Percentiles rank a stretch among this genome's conserved stretches.
These are phyloP conservation scores for Cancer borealis DNA, from an alignment of 2,888 invertebrate species.

Conservation along the genomic window DNA sequence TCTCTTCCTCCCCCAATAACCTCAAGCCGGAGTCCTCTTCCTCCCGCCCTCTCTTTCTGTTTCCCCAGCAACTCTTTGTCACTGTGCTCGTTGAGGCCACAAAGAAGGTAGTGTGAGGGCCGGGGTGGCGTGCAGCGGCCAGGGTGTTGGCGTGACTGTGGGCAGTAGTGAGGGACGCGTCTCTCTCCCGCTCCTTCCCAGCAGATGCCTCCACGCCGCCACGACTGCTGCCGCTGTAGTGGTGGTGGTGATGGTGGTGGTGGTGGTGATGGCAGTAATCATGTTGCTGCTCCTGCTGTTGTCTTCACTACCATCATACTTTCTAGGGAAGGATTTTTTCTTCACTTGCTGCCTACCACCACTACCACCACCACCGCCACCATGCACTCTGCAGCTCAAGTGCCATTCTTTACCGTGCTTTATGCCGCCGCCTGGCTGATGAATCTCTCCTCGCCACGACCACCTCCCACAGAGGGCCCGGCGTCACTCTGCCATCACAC, in stretches of 20 bases:
- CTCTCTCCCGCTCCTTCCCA: constrained; percentile 34
- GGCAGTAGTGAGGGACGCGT: constrained; percentile 35
- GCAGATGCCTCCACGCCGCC: constrained; percentile 14
- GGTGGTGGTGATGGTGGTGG: background rate
- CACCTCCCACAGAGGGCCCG: background rate
- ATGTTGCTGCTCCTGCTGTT: background rate
- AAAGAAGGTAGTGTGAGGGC: constrained; percentile 33
- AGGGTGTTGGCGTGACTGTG: constrained; percentile 25
- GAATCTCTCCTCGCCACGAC: background rate
- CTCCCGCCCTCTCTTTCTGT: constrained; percentile 26
- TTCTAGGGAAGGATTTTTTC: background rate
- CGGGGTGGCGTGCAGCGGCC: constrained; percentile 30
- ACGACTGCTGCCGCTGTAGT: constrained; percentile 5
- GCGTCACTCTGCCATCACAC: constrained; percentile 15
- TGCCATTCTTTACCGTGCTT: background rate
- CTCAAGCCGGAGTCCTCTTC: constrained; percentile 24
- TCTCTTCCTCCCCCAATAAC: background rate
- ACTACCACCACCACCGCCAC: background rate
- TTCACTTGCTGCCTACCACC: background rate
- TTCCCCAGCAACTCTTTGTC: constrained; percentile 1
- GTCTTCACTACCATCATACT: background rate
- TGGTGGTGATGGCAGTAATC: background rate
- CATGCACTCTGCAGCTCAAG: background rate
- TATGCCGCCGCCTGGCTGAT: background rate
- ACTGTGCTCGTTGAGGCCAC: constrained; percentile 28